Evolutionary conservation across 2,888 invertebrate genomes (phyloP).

Genomic region (Crossocerus cetratus): DNA sequence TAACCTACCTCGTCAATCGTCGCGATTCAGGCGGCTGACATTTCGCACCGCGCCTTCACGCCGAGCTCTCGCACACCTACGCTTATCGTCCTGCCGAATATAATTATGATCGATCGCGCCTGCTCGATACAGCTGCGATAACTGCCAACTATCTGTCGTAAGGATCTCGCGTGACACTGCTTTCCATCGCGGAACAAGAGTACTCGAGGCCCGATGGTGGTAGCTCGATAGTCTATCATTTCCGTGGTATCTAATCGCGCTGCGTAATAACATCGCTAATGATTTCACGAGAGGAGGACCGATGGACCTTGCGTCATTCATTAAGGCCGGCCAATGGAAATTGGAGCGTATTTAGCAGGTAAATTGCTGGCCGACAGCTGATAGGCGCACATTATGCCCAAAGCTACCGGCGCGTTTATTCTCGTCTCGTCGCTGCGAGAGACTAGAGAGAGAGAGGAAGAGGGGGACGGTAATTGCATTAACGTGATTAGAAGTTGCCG

Average conservation of each 20-base stretch:
- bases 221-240: too few species aligned
- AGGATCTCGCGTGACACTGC: background rate
- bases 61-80: too few species aligned
- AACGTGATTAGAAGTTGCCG: slow-evolving; percentile 46
- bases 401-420: slow-evolving; percentile 21
- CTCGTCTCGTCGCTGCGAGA: slow-evolving; percentile 25
- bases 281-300: too few species aligned
- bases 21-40: background rate
- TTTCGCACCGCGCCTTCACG: background rate
- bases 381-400: background rate
- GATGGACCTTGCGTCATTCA: too few species aligned
- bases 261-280: too few species aligned
- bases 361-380: too few species aligned
- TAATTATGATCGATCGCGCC: slow-evolving; percentile 1
- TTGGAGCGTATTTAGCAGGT: too few species aligned
- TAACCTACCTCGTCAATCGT: slow-evolving; percentile 36
- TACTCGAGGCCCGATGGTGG: too few species aligned
- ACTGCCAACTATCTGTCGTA: background rate
- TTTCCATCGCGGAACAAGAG: too few species aligned
- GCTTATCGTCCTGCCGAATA: slow-evolving; percentile 10
- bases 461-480: slow-evolving; percentile 53
- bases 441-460: too few species aligned
- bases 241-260: too few species aligned
- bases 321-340: too few species aligned
- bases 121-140: slow-evolving; percentile 15